Base-by-base conservation (phyloP, 2,888 invertebrate genomes). In the Cataglyphis cursor region DNA sequence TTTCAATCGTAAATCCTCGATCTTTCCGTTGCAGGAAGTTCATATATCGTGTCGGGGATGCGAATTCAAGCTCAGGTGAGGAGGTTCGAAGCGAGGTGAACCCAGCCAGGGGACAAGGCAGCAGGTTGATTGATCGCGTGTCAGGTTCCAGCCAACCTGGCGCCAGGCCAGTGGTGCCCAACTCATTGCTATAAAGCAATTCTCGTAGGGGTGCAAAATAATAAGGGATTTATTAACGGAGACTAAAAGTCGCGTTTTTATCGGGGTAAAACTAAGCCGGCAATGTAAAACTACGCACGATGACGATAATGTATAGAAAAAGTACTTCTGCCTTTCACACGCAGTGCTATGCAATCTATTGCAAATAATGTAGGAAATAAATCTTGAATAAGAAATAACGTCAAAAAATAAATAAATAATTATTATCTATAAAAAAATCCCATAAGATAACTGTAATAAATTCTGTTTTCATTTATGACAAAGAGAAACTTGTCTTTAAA, bases 41-140 rank as follows among this genome's bases (percentile, higher is more conserved):
- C 59, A 73, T 48, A 80, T 59, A 48, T 72, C 87, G 82, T 54
- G 84, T 80, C 66, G 75, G 72, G 78, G 74, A 85, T 81, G 82
- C 76, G 86, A 90, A 90, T 87, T 90, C 86, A 86, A 88, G 78
- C 86, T 89, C 85, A 57, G 86, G 85, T 59, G 87, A 87, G 81
- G 83, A 88, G 87, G 84, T 84, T 84, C 85, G 54, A 82, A 81
- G 89, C 90, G 85, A 87, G 18, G 89, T 89, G 83, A 89, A 83
- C 84, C 81, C 81, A 64, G 76, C 61, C 74, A 87, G 86, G 88
- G 88, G 88, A 90, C 91, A 92, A 88, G 88, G 90, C 89, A 90
- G 90, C 92, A 93, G 92, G 94, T 94, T 94, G 94, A 94, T 94
- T 94, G 94, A 94, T 94, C 94, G 94, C 92, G 91, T 91, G 93